A percentile compares a stretch with the other conserved stretches of the same genome.
These are phyloP conservation scores for Ganaspis sp. DNA, from an alignment of 1,140 invertebrate species.

Conservation along the genomic window DNA sequence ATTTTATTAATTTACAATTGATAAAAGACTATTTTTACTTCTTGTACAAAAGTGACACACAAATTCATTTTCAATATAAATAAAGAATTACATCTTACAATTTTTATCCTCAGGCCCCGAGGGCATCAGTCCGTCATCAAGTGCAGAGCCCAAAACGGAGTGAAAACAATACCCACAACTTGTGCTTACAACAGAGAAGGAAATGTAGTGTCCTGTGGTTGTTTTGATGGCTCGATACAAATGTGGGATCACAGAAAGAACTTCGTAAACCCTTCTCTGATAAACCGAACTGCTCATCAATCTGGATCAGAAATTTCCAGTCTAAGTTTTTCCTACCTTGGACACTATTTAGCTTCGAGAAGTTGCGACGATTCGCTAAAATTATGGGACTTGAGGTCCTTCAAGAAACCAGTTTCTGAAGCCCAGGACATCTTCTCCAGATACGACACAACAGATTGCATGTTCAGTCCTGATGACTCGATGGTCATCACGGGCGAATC, in stretches of 20 bases:
- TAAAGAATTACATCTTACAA: background rate
- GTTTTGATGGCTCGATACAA: conserved; percentile 97
- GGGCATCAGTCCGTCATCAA: conserved; percentile 93
- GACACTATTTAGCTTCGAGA: conserved; percentile 86
- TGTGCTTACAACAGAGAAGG: conserved; percentile 93
- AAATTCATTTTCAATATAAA: too few relatives aligned
- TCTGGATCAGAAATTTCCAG: conserved; percentile 89
- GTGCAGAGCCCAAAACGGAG: conserved; percentile 89
- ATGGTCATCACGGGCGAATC: conserved; percentile 94
- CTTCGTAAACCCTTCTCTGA: conserved; percentile 87
- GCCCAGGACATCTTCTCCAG: conserved; percentile 86
- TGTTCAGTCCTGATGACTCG: conserved; percentile 95
- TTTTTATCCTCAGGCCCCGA: conserved; percentile 76
- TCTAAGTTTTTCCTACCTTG: conserved; percentile 92
- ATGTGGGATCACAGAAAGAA: conserved; percentile 96
- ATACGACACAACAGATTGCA: conserved; percentile 94
- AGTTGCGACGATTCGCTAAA: conserved; percentile 96
- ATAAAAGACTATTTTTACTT: too few relatives aligned
- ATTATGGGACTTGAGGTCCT: conserved; percentile 93
- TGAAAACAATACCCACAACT: conserved; percentile 91
- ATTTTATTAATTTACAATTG: too few relatives aligned
- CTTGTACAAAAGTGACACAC: too few relatives aligned
- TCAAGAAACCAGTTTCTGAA: conserved; percentile 86
- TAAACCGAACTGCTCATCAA: conserved; percentile 89
- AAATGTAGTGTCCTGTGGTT: conserved; percentile 91